phyloP scores from a whole-genome alignment of 2,888 invertebrate species.

The Marronus borbonicus region DNA sequence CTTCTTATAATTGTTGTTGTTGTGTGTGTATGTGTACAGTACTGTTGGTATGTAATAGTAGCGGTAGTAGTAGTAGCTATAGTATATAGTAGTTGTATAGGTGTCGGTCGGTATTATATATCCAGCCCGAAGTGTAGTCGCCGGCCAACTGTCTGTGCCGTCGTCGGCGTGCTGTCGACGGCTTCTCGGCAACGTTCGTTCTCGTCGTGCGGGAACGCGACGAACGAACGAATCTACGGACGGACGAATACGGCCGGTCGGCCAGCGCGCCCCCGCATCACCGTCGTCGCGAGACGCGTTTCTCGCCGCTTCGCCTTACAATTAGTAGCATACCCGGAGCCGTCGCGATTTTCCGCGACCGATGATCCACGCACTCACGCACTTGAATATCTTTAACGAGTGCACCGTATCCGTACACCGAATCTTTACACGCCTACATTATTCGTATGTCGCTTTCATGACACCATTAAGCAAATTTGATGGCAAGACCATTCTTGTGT shows the following conservation, averaged over 20 bases:
- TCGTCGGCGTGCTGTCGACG: slow-evolving; percentile 69
- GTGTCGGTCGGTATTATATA: slow-evolving; percentile 13
- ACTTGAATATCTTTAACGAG: no score
- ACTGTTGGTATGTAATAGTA: neutral
- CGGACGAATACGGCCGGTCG: slow-evolving; percentile 54
- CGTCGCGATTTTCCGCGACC: no score
- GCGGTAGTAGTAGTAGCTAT: slow-evolving; percentile 2
- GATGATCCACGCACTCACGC: no score
- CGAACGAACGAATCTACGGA: slow-evolving; percentile 61
- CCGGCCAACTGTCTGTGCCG: slow-evolving; percentile 72
- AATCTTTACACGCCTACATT: no score
- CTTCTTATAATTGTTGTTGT: no score
- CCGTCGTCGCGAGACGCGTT: slow-evolving; percentile 31
- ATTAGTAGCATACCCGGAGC: neutral
- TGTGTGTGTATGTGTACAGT: neutral
- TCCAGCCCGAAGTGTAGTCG: slow-evolving; percentile 60
- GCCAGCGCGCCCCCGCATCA: slow-evolving; percentile 23
- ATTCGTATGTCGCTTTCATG: no score
- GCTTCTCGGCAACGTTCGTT: slow-evolving; percentile 59
- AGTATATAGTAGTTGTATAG: slow-evolving; percentile 17
- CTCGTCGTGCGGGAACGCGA: slow-evolving; percentile 52
- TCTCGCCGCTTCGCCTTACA: neutral
- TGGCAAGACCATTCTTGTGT: no score
- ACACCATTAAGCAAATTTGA: no score
- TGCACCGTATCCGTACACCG: no score